These are phyloP conservation scores for Macaca mulatta DNA, from an alignment of 2,113 vertebrate species.

Conservation along the genomic window DNA sequence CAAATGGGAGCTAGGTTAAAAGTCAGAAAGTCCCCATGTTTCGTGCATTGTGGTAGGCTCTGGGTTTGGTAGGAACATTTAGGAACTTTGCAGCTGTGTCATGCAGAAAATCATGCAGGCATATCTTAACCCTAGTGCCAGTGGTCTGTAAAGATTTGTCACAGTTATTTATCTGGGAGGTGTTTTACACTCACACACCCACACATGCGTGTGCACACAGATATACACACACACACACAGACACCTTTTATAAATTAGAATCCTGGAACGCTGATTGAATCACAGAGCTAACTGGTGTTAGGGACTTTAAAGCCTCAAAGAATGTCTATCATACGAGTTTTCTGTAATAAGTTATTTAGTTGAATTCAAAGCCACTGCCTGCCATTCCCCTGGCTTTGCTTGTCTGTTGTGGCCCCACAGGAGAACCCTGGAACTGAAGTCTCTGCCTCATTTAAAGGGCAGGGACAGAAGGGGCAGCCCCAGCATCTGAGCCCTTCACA, in stretches of 20 bases:
- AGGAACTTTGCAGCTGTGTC: neutral
- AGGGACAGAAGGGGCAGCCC: neutral
- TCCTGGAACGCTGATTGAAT: neutral
- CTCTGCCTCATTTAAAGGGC: neutral
- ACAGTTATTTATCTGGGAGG: neutral
- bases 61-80: neutral
- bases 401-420: neutral
- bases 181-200: neutral
- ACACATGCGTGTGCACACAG: too few species aligned
- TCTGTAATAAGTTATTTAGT: neutral
- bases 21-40: neutral
- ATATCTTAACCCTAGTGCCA: neutral
- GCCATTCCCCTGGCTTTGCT: neutral
- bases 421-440: neutral
- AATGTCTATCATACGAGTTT: neutral
- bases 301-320: neutral
- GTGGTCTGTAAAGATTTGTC: neutral
- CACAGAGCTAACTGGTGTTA: neutral
- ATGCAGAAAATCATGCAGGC: neutral
- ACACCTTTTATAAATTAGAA: neutral
- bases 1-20: neutral
- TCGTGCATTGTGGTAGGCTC: neutral
- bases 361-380: neutral
- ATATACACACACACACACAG: neutral
- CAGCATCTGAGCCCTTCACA: neutral